A percentile compares a stretch with the other conserved stretches of the same genome.
phyloP scores from a whole-genome alignment of 2,888 invertebrate genomes.

The Pantelozetes paolii region DNA sequence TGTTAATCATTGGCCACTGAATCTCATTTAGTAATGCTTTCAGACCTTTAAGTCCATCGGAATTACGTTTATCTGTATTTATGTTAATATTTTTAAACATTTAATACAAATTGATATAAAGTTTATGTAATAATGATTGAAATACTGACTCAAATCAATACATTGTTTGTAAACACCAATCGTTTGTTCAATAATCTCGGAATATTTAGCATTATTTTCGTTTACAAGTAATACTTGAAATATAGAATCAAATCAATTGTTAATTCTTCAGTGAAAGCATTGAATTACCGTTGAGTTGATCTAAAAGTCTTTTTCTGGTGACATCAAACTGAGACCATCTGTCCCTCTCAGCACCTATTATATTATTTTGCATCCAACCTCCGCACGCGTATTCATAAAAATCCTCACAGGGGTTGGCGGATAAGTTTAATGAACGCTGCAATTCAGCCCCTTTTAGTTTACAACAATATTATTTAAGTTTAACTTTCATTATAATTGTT shows the following conservation, averaged over 20 bases:
- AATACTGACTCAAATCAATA: neutral
- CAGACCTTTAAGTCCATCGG: neutral
- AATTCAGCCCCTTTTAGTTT: neutral
- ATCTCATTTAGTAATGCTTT: neutral
- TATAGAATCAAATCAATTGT: neutral
- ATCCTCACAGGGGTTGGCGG: constrained; percentile 75
- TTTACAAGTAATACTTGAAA: neutral
- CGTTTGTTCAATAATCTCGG: neutral
- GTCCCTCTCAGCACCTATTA: neutral
- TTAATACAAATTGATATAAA: neutral
- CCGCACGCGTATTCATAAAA: constrained; percentile 63
- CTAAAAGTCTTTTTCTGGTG: neutral
- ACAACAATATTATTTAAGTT: neutral
- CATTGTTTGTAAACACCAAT: constrained; percentile 3
- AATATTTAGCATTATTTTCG: neutral
- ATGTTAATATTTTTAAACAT: neutral
- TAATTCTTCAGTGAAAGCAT: neutral
- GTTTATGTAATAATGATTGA: neutral
- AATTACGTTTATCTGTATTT: neutral
- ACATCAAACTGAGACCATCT: constrained; percentile 13
- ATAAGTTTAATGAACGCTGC: constrained; percentile 64
- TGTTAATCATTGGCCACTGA: constrained; percentile 21
- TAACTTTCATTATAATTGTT: neutral
- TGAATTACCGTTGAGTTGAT: constrained; percentile 10
- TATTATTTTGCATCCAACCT: constrained; percentile 67